phyloP scores from a whole-genome alignment of 2,888 invertebrate species.

The Melanargia galathea region DNA sequence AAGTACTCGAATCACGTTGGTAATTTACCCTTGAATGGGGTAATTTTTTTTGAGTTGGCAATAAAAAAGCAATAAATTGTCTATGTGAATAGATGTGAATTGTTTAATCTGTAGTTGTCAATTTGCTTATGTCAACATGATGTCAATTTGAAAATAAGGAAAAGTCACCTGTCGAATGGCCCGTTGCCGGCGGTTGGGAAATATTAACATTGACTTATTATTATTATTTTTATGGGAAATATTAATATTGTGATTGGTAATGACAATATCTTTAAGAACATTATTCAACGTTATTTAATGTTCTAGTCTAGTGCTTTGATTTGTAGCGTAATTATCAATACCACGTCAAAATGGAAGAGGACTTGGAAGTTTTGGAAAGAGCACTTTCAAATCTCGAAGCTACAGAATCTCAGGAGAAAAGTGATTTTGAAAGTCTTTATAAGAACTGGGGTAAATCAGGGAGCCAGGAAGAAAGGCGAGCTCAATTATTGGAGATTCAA shows the following conservation, averaged over 20 bases:
- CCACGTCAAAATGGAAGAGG: conserved; percentile 60
- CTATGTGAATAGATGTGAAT: neutral
- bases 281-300: no score
- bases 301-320: no score
- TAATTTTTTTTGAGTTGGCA: neutral
- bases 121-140: neutral
- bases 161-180: no score
- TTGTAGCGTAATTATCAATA: neutral
- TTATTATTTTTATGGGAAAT: no score
- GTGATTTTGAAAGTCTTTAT: conserved; percentile 56
- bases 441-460: conserved; percentile 68
- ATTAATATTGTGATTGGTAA: no score
- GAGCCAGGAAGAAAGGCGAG: conserved; percentile 80
- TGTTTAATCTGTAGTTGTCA: neutral
- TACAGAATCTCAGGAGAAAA: conserved; percentile 42
- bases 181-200: no score
- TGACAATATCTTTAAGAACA: no score
- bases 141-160: no score
- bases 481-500: conserved; percentile 78
- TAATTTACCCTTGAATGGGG: neutral
- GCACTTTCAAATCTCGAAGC: conserved; percentile 46
- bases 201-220: no score
- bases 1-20: neutral
- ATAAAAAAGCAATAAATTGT: neutral
- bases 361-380: conserved; percentile 55